Conservation (phyloP, 2,888 invertebrate genomes). For the Pimpla rufipes region DNA sequence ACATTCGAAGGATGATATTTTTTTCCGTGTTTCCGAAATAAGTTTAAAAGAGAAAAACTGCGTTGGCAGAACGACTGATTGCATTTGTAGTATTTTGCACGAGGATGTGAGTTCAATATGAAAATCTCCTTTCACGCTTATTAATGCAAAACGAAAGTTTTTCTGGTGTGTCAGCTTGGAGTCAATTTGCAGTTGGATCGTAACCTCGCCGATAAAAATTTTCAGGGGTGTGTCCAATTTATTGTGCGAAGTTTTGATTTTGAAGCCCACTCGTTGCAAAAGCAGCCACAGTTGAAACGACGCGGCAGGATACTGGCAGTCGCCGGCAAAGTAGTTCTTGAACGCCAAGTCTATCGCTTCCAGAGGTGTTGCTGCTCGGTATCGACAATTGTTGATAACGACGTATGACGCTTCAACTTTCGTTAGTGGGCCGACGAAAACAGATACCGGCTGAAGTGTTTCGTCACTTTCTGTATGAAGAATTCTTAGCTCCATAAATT, state of each 20-base stretch:
- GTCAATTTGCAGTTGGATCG: neutral
- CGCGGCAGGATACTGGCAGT: neutral
- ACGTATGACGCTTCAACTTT: conserved; percentile 8
- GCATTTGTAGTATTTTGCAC: neutral
- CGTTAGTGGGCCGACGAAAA: conserved; percentile 3
- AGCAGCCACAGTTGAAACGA: neutral
- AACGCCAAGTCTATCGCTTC: neutral
- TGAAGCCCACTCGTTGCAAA: neutral
- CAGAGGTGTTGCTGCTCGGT: neutral
- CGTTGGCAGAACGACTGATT: neutral
- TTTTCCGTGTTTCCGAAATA: conserved; percentile 4
- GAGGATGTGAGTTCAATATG: neutral
- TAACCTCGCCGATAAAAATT: neutral
- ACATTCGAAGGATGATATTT: neutral
- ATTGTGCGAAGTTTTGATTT: conserved; percentile 3
- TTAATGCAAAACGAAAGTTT: too few species aligned
- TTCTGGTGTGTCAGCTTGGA: too few species aligned
- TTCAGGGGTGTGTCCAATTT: neutral
- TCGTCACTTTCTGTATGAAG: neutral
- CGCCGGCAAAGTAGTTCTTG: neutral
- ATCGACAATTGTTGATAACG: neutral
- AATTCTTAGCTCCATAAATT: neutral
- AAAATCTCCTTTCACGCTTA: too few species aligned
- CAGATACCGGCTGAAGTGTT: neutral
- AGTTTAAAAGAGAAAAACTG: conserved; percentile 5